Base-by-base conservation (phyloP, 1,140 invertebrate genomes). In the Trichoplusia ni region DNA sequence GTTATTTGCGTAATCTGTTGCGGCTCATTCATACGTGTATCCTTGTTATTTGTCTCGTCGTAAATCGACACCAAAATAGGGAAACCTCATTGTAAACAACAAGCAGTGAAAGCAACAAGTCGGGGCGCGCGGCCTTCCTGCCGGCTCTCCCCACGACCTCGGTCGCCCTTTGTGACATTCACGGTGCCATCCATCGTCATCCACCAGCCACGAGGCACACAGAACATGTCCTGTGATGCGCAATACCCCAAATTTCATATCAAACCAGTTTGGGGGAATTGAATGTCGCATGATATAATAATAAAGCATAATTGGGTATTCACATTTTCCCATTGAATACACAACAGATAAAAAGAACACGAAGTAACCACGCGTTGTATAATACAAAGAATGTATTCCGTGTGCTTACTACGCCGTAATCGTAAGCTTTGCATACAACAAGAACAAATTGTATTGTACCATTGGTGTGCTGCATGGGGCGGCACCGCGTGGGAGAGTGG, bases 51-150 rank as follows among this genome's bases (percentile, higher is more conserved):
- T 60, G 58, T 37, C 27, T 53, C 31, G 37, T 63, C 66, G 63
- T 71, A 56, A 72, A 73, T 70, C 63, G 49, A 71, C 64, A 64
- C 68, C 51, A 61, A 69, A 66, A 72, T 73, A 65, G 38, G 64
- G 62, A 63, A 67, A 65, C 66, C 42, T 71, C 68, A 64, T 67
- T 74, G 76, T 84, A 82, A 78, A 81, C 75, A 81, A 75, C 58
- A 58, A 64, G 37, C 47, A 53, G 46, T 44, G 53, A 69, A 75
- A 67, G 80, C 82, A 85, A 85, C 81, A 83, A 83, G 82, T 85
- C 79, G 74, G 67, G 60, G 70, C 49, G 64, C 58, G 51, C 72
- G 49, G 53, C 16, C 42, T 44, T 23, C 40, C 31, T 49, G 38
- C 23, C 35, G 56, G 59, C 58, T 64, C 68, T n/a, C 73, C 66